phyloP scores from a whole-genome alignment of 2,113 vertebrate genomes.

The Cygnus atratus region DNA sequence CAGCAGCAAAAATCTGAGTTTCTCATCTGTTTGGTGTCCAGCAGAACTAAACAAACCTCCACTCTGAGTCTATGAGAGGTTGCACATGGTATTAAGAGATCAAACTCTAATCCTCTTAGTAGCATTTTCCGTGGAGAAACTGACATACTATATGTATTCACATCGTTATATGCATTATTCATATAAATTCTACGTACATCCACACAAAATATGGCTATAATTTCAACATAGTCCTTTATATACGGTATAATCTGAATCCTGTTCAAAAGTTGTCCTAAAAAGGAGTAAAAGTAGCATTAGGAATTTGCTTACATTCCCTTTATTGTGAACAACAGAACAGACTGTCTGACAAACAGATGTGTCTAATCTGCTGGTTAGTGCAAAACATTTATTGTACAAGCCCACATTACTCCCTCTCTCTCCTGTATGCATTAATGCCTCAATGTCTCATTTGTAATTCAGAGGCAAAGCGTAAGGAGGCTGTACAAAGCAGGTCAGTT shows the following conservation, averaged over 20 bases:
- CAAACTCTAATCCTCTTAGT: constrained; percentile 33
- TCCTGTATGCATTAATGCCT: not conserved
- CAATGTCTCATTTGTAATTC: not conserved
- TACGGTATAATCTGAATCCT: not conserved
- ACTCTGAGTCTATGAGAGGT: not conserved
- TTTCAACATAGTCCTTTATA: not conserved
- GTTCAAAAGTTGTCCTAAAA: not conserved
- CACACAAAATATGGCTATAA: not conserved
- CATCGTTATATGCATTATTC: not conserved
- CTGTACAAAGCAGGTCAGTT: not conserved
- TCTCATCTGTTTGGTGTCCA: not conserved
- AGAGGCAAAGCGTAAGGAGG: not conserved
- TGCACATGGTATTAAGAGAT: not conserved
- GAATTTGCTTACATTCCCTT: not conserved
- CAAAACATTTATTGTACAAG: not conserved
- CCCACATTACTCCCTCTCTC: not conserved
- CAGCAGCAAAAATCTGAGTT: not conserved
- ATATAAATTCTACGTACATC: not conserved
- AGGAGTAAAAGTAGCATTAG: not conserved
- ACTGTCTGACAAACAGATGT: not conserved
- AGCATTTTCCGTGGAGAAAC: not conserved
- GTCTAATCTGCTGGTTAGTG: not conserved
- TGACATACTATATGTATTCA: not conserved
- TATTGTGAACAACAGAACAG: not conserved
- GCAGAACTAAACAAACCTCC: not conserved